Conservation (phyloP, 2,888 invertebrate species). For the Ectemnius cavifrons region DNA sequence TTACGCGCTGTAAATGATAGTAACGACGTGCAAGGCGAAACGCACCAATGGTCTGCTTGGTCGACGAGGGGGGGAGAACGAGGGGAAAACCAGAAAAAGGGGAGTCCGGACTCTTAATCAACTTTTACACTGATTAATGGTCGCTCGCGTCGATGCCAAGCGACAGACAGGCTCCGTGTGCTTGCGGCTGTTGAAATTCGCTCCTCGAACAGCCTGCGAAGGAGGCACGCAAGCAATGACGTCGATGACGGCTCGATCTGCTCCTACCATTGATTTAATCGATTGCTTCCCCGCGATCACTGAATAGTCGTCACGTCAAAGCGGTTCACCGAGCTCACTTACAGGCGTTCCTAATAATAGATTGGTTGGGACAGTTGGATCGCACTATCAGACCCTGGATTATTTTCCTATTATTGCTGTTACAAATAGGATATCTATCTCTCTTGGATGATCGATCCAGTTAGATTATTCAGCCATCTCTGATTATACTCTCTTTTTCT, state of each 20-base stretch:
- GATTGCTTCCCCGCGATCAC: background rate
- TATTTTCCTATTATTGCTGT: too few species aligned
- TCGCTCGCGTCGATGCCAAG: conserved; percentile 38
- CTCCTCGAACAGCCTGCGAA: conserved; percentile 8
- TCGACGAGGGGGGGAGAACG: background rate
- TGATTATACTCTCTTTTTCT: too few species aligned
- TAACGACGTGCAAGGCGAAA: too few species aligned
- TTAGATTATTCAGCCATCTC: too few species aligned
- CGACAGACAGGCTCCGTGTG: conserved; percentile 9
- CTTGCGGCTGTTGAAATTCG: background rate
- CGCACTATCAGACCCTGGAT: too few species aligned
- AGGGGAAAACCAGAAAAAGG: conserved; percentile 5
- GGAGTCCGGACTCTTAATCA: conserved; percentile 39
- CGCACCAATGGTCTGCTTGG: too few species aligned
- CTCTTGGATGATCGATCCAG: too few species aligned
- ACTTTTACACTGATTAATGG: conserved; percentile 48
- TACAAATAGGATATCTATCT: too few species aligned
- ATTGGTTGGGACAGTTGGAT: too few species aligned
- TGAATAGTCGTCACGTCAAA: background rate
- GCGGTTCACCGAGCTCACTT: too few species aligned
- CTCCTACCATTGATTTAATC: conserved; percentile 8
- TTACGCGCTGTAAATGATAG: too few species aligned
- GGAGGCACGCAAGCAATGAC: conserved; percentile 20
- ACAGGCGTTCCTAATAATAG: too few species aligned
- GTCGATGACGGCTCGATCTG: conserved; percentile 24